Evolutionary conservation across 1,140 invertebrate species (phyloP).

Genomic region (Pachyrhynchus sulphureomaculatus): DNA sequence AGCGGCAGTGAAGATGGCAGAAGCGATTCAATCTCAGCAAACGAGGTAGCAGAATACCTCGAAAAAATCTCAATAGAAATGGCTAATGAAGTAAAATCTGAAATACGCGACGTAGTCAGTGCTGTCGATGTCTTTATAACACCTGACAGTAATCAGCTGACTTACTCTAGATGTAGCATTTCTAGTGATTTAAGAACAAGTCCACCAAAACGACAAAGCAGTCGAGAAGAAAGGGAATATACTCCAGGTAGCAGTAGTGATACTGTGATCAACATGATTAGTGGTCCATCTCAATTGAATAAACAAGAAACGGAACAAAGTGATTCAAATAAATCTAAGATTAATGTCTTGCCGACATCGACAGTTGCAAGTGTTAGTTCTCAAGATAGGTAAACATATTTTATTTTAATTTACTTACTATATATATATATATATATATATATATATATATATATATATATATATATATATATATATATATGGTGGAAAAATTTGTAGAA

Average conservation of each 20-base stretch:
- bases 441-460: too few species aligned
- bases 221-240: slow-evolving; percentile 6
- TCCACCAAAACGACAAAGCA: slow-evolving; percentile 2
- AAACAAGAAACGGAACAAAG: slow-evolving; percentile 37
- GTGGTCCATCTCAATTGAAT: slow-evolving; percentile 34
- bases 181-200: background rate
- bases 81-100: slow-evolving; percentile 75
- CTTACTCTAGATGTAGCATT: slow-evolving; percentile 43
- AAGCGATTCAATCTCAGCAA: slow-evolving; percentile 67
- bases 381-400: slow-evolving; percentile 55
- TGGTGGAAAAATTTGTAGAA: too few species aligned
- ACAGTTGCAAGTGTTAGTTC: slow-evolving; percentile 60
- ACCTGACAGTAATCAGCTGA: slow-evolving; percentile 51
- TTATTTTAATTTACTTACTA: background rate
- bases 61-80: slow-evolving; percentile 76
- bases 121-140: slow-evolving; percentile 71
- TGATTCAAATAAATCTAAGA: slow-evolving; percentile 32
- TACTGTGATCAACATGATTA: slow-evolving; percentile 43
- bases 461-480: too few species aligned
- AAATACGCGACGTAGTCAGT: slow-evolving; percentile 70
- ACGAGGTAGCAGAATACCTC: slow-evolving; percentile 71
- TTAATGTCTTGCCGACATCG: slow-evolving; percentile 36
- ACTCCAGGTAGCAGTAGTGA: slow-evolving; percentile 45
- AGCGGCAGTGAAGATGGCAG: slow-evolving; percentile 50
- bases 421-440: background rate